A percentile compares a stretch with the other conserved stretches of the same genome.
These are phyloP conservation scores for Crematogaster levior DNA, from an alignment of 2,888 invertebrate genomes.

Conservation along the genomic window DNA sequence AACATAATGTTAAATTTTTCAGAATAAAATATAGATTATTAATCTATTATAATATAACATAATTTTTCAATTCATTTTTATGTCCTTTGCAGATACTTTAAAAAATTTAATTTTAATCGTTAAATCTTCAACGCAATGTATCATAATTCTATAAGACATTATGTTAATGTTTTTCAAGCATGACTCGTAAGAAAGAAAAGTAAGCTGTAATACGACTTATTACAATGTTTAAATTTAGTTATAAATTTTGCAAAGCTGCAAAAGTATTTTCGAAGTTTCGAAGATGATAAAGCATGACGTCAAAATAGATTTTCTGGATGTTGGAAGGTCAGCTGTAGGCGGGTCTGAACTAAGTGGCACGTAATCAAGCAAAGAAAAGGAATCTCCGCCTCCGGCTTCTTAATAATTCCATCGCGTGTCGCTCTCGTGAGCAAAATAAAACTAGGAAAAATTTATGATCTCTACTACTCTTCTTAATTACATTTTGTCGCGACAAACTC, in stretches of 20 bases:
- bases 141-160: background rate
- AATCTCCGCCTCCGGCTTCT: background rate
- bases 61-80: background rate
- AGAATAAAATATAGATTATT: background rate
- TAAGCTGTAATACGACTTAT: background rate
- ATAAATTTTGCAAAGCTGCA: background rate
- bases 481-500: constrained; percentile 12
- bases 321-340: constrained; percentile 34
- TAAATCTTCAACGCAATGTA: background rate
- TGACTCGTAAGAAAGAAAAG: background rate
- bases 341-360: constrained; percentile 44
- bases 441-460: constrained; percentile 32
- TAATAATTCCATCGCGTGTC: constrained; percentile 42
- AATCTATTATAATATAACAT: background rate
- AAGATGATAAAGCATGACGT: background rate
- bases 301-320: background rate
- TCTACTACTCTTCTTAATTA: constrained; percentile 29
- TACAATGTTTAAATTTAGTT: background rate
- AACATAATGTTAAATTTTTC: background rate
- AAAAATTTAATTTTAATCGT: background rate
- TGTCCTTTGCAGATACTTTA: background rate
- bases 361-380: constrained; percentile 14
- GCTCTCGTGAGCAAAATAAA: constrained; percentile 31
- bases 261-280: constrained; percentile 19
- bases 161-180: background rate